Evolutionary conservation across 2,797 vertebrate genomes (phyloP).

Genomic region (Serranus cabrilla): DNA sequence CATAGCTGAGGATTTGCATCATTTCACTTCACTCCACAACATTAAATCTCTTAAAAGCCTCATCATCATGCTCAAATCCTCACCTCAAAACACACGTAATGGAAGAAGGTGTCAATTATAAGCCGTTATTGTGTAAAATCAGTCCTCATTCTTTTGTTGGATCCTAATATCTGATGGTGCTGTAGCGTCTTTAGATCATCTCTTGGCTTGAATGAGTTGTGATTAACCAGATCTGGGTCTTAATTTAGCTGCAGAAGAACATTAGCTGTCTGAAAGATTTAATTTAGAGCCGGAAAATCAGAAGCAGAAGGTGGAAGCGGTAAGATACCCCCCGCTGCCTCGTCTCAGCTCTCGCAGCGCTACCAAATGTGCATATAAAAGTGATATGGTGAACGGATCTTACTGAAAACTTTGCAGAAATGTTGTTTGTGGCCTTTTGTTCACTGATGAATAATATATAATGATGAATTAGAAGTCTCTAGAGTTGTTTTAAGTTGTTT

Average conservation of each 20-base stretch:
- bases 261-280: slow-evolving; percentile 44
- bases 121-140: slow-evolving; percentile 2
- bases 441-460: slow-evolving; percentile 25
- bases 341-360: slow-evolving; percentile 4
- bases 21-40: not conserved
- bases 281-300: slow-evolving; percentile 31
- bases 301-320: slow-evolving; percentile 40
- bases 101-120: not conserved
- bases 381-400: slow-evolving; percentile 8
- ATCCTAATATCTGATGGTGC: not conserved
- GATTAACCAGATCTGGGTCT: slow-evolving; percentile 39
- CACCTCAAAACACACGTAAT: slow-evolving; percentile 1
- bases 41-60: not conserved
- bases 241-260: slow-evolving; percentile 50
- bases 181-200: slow-evolving; percentile 9
- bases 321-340: slow-evolving; percentile 44
- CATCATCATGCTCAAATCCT: not conserved
- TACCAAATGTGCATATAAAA: slow-evolving; percentile 32
- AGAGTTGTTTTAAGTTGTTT: slow-evolving; percentile 12
- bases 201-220: slow-evolving; percentile 41
- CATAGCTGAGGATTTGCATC: not conserved
- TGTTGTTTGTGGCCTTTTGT: slow-evolving; percentile 19
- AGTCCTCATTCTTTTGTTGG: not conserved
- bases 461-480: slow-evolving; percentile 7
- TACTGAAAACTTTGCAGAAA: slow-evolving; percentile 19